Evolutionary conservation across 2,113 vertebrate species (phyloP).

Genomic region (Carettochelys insculpta): DNA sequence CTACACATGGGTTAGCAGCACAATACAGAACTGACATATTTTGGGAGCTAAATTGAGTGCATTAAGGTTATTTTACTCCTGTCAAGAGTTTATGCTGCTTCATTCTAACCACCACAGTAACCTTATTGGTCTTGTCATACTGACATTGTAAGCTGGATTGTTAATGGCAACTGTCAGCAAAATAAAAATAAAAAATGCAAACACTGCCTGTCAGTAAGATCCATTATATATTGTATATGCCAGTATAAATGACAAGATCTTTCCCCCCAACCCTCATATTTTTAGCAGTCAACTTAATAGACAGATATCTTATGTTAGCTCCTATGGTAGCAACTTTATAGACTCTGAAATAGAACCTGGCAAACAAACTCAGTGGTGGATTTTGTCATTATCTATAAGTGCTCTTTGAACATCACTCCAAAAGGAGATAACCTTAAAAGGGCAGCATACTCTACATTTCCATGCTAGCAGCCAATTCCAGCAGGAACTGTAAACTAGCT

Average conservation of each 20-base stretch:
- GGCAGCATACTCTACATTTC: neutral
- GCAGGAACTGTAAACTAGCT: neutral
- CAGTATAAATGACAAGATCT: neutral
- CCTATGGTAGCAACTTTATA: neutral
- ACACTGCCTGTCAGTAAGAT: neutral
- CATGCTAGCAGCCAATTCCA: neutral
- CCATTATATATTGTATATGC: neutral
- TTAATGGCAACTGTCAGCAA: neutral
- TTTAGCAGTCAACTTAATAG: fast-evolving
- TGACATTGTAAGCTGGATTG: neutral
- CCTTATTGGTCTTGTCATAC: neutral
- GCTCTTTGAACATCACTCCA: neutral
- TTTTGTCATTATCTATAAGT: neutral
- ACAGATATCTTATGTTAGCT: neutral
- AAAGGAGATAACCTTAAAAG: neutral
- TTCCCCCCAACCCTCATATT: neutral
- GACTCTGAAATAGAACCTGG: neutral
- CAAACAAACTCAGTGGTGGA: neutral
- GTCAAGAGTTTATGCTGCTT: neutral
- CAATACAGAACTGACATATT: neutral
- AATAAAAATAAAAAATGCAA: neutral
- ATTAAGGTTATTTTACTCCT: neutral
- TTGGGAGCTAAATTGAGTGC: conserved; percentile 21
- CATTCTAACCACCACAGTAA: neutral
- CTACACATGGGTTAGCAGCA: neutral